Evolutionary conservation across 2,888 invertebrate species (phyloP), one percentile per base, ranked within the genome.

Genomic region (Apodemia zela): DNA sequence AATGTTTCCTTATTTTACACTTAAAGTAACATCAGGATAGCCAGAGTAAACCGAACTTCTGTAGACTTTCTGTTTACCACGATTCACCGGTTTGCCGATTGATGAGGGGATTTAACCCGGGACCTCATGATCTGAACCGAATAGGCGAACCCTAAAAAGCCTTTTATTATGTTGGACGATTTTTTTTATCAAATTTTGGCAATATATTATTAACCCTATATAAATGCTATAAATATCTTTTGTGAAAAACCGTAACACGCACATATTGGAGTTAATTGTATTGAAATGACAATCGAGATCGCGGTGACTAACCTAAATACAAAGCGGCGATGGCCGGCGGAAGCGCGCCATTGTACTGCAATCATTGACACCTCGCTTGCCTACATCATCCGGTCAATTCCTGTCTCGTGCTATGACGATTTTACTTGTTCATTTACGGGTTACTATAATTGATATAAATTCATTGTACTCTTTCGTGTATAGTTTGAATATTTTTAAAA

Each of bases 291-390:
- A 82, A 84, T 78, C 75, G 86, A 85, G 85, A 88, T 87, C 79
- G 85, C 86, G 88, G 89, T 89, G 89, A 89, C 84, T 89, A 90
- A 89, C 90, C 89, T 85, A 89, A 87, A 90, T 89, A 89, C 89
- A 89, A 90, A 89, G 85, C 84, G 75, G 85, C 81, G 78, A 78
- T 81, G 81, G 77, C 76, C 75, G 74, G 80, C 90, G 90, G 90
- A 90, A 89, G 82, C 81, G 76, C 79, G 81, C 90, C 80, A 90
- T 90, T 89, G 90, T 90, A 82, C 84, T 74, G 84, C 88, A 89
- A 89, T 88, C 89, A 87, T 90, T 89, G 89, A 89, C 90, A 91
- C 90, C 87, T 90, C 84, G 78, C 75, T n/a, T 81, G 80, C 75
- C 77, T 75, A 75, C 79, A 84, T 82, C 89, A 85, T 87, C 87